Conservation (phyloP, 2,888 invertebrate genomes). For the Noctua janthe region DNA sequence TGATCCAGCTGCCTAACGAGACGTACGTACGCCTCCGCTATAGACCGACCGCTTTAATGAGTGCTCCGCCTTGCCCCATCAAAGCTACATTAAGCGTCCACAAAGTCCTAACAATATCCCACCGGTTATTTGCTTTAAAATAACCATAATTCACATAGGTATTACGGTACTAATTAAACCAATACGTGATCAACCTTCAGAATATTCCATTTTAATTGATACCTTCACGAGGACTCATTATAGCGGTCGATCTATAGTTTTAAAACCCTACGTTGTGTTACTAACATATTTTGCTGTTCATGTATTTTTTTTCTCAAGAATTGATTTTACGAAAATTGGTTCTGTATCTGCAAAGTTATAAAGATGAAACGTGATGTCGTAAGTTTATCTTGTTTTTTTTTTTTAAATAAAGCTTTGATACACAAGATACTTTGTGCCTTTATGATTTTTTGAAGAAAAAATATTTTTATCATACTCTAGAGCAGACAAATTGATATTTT, state of each 20-base stretch:
- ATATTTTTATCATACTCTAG: neutral
- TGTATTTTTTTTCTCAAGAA: constrained; percentile 11
- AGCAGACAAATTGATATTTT: neutral
- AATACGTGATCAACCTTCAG: too few relatives aligned
- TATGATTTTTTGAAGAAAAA: neutral
- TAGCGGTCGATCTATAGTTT: neutral
- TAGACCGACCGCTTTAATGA: too few relatives aligned
- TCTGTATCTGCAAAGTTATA: constrained; percentile 31
- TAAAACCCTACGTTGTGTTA: constrained; percentile 1
- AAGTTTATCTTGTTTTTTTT: constrained; percentile 14
- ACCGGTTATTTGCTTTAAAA: too few relatives aligned
- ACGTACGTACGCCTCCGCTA: neutral
- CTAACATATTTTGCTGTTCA: constrained; percentile 11
- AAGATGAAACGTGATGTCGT: constrained; percentile 32
- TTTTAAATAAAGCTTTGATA: constrained; percentile 17
- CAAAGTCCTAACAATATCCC: too few relatives aligned
- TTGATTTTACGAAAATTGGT: constrained; percentile 51
- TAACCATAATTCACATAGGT: too few relatives aligned
- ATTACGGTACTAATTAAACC: too few relatives aligned
- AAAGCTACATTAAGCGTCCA: too few relatives aligned
- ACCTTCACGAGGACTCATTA: too few relatives aligned
- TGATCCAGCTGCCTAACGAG: too few relatives aligned
- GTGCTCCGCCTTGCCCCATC: too few relatives aligned
- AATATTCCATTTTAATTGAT: too few relatives aligned
- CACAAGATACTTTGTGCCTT: constrained; percentile 13